Base-by-base conservation (phyloP, 2,797 vertebrate species). In the Zenarchopterus dispar region DNA sequence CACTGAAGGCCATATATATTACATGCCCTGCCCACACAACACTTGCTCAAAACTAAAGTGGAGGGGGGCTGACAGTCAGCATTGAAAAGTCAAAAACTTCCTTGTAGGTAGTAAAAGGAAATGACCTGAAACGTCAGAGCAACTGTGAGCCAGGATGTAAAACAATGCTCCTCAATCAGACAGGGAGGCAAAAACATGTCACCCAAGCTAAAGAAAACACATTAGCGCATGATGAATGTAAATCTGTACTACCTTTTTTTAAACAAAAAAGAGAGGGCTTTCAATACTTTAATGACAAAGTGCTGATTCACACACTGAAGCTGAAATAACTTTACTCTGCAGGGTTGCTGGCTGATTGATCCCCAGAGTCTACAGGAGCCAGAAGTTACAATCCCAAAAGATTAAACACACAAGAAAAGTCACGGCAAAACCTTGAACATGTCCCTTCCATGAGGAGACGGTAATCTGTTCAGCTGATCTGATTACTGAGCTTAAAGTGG, bases 1-100 rank as follows among this genome's bases (percentile, higher is more conserved):
- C 59, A n/a, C 44, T 54, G 64, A 78, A 13, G 63, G 70, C 86
- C 82, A 82, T 84, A 75, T 85, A 84, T 75, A 82, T 87, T 70
- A 79, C 80, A 88, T 82, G 81, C 16, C 54, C 67, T 61, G 63
- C 67, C 67, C 73, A 79, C 76, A 78, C 39, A 70, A 75, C 62
- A 56, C 77, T 68, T 26, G 61, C 62, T 74, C 65, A 70, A 53
- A 56, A 39, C 26, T 60, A 57, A 68, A 69, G 68, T 48, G 67
- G 58, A 46, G 36, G 61, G 57, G 54, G 28, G 56, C 52, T 51
- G 16, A 11, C 57, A 81, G 72, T 78, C 73, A 75, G 81, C 77
- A 69, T 36, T 58, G 44, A 70, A 60, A 43, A 47, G 54, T 33
- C 59, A 26, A 52, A 77, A 54, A 77, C 44, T 24, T 51, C 69